phyloP scores from a whole-genome alignment of 2,888 invertebrate species.

The Petrolisthes cinctipes region DNA sequence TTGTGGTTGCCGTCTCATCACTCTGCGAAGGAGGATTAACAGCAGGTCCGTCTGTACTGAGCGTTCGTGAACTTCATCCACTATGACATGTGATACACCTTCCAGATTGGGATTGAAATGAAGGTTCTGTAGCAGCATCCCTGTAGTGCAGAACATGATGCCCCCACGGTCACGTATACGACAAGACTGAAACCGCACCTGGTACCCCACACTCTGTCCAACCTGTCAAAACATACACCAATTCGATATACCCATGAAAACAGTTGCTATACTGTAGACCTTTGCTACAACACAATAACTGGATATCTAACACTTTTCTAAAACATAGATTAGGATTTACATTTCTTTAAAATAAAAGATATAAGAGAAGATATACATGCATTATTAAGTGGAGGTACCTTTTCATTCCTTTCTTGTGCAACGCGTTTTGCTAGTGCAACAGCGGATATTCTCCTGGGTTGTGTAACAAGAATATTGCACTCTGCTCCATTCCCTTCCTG shows the following conservation, averaged over 20 bases:
- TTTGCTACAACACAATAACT: too few relatives aligned
- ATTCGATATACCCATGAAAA: too few relatives aligned
- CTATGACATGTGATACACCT: constrained; percentile 78
- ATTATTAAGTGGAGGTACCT: constrained; percentile 68
- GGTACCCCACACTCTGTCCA: constrained; percentile 78
- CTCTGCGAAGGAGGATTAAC: constrained; percentile 74
- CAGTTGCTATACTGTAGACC: too few relatives aligned
- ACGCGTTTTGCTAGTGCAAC: constrained; percentile 78
- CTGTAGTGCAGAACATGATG: constrained; percentile 80
- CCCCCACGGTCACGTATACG: constrained; percentile 73
- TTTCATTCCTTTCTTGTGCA: constrained; percentile 76
- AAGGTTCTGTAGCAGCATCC: constrained; percentile 72
- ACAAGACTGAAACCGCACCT: constrained; percentile 71
- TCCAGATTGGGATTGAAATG: constrained; percentile 69
- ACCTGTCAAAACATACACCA: constrained; percentile 70
- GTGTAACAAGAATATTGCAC: constrained; percentile 76
- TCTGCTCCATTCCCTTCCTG: constrained; percentile 70
- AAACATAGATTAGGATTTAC: too few relatives aligned
- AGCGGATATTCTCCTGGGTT: constrained; percentile 80
- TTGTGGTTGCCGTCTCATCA: constrained; percentile 73
- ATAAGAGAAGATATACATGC: too few relatives aligned
- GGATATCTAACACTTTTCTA: too few relatives aligned
- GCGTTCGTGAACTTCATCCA: constrained; percentile 83
- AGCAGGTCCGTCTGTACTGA: constrained; percentile 79
- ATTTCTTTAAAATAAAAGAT: too few relatives aligned